Conservation (phyloP, 2,797 vertebrate species). For the Falco biarmicus region DNA sequence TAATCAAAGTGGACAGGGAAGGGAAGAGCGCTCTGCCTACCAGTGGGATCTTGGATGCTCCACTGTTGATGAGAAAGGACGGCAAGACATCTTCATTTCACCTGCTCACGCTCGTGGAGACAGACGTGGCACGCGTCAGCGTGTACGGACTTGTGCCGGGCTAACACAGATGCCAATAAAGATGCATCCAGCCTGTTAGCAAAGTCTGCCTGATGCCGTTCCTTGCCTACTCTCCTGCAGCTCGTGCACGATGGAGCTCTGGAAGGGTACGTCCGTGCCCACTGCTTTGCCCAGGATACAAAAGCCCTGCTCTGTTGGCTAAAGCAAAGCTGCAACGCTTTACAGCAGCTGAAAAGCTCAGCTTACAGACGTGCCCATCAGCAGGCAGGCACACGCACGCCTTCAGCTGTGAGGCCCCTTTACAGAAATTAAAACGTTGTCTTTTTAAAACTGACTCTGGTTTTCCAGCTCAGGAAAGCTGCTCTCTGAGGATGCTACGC, state of each 20-base stretch:
- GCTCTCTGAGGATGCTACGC: neutral
- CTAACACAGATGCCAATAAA: neutral
- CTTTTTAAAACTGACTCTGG: neutral
- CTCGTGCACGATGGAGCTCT: neutral
- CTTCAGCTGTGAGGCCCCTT: fast-evolving
- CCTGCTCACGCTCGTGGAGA: neutral
- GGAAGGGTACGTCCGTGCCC: neutral
- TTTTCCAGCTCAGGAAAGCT: neutral
- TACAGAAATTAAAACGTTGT: neutral
- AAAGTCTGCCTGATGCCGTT: neutral
- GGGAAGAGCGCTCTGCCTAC: neutral
- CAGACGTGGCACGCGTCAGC: conserved; percentile 58
- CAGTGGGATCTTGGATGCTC: conserved; percentile 44
- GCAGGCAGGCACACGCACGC: neutral
- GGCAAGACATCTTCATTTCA: conserved; percentile 19
- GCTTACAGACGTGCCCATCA: too few relatives aligned
- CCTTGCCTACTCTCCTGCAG: neutral
- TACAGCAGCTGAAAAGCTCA: too few relatives aligned
- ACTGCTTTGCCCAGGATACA: neutral
- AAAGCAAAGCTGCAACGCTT: neutral
- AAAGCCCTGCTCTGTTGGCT: neutral
- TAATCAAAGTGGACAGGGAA: conserved; percentile 57
- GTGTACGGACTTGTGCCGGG: neutral
- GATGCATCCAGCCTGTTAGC: neutral
- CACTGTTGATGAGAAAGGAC: conserved; percentile 56